Evolutionary conservation across 2,797 vertebrate genomes (phyloP), one percentile per base, ranked within the genome.

Genomic region (Spinibarbus caldwelli): DNA sequence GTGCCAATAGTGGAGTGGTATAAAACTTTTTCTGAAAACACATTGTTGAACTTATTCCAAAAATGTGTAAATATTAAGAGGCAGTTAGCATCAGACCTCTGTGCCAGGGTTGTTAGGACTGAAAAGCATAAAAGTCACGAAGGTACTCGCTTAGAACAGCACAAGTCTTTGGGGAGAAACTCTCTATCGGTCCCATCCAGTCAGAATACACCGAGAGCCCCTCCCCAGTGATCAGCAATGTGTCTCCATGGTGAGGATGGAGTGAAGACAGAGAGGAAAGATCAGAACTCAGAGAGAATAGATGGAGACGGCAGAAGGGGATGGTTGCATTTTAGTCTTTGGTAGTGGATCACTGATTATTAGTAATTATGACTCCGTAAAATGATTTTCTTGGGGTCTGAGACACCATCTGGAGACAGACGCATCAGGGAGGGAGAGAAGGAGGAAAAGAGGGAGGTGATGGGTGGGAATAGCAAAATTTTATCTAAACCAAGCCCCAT

Each of bases 1-100:
- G 91, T 94, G 54, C 90, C 97, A 14, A 95, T 96, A 84, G 96
- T 96, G 0, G 97, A 99, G 47, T 99, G 98, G 98, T n/a, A 93
- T 95, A 88, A n/a, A 5, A 9, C 49, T n/a, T n/a, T 29, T 43
- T 52, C 5, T 19, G n/a, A n/a, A 45, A 67, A 59, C 78, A 29
- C 4, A 38, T 59, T 31, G 45, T 47, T 34, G 54, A 72, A 21
- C 43, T 26, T 45, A 41, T 47, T 83, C 2, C 11, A n/a, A 84
- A 19, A 67, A 34, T 67, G 5, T 0, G 0, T 43, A 31, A n/a
- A 14, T 70, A 21, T 8, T n/a, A 57, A 70, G 8, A 26, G 47
- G 4, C 17, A 15, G 10, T 26, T 41, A 67, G 23, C 72, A 54
- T 12, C 31, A 67, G 34, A 66, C n/a, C 14, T 80, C n/a, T 21